Conservation (phyloP, 92 coral and sea anemone genomes). For the Porites divaricata region DNA sequence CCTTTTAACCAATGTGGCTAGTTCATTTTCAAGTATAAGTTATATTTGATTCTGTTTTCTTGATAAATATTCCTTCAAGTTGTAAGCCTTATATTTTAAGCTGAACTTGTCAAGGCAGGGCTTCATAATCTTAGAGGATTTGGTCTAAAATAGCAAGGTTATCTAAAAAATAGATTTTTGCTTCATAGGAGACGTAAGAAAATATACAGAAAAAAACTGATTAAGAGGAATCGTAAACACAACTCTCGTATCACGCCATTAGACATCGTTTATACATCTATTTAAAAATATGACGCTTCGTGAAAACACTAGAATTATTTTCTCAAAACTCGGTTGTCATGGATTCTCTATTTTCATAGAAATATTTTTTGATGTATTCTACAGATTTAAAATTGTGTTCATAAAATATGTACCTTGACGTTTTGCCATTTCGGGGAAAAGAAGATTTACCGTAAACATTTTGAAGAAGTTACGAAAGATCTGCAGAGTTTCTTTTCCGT, state of each 20-base stretch:
- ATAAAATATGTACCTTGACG: background rate
- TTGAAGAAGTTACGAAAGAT: background rate
- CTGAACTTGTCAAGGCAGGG: background rate
- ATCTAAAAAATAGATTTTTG: background rate
- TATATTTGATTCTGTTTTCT: constrained; percentile 23
- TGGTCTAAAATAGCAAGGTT: too few relatives aligned
- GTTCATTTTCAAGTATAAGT: constrained; percentile 10
- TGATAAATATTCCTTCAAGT: background rate
- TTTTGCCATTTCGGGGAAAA: background rate
- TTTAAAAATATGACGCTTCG: constrained; percentile 45
- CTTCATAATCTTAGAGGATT: too few relatives aligned
- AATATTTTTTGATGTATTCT: constrained; percentile 5
- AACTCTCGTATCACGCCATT: constrained; percentile 25
- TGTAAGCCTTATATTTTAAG: background rate
- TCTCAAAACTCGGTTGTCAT: constrained; percentile 50
- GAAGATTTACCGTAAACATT: background rate
- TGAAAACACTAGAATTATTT: constrained; percentile 36
- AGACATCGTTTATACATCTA: constrained; percentile 41
- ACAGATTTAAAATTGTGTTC: background rate
- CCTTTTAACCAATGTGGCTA: background rate
- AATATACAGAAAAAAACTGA: background rate
- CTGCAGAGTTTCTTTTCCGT: background rate
- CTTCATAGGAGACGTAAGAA: background rate
- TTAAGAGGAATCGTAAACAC: constrained; percentile 38
- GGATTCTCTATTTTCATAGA: constrained; percentile 22